Conservation (phyloP, 2,888 invertebrate species). For the Xiphydria camelus region DNA sequence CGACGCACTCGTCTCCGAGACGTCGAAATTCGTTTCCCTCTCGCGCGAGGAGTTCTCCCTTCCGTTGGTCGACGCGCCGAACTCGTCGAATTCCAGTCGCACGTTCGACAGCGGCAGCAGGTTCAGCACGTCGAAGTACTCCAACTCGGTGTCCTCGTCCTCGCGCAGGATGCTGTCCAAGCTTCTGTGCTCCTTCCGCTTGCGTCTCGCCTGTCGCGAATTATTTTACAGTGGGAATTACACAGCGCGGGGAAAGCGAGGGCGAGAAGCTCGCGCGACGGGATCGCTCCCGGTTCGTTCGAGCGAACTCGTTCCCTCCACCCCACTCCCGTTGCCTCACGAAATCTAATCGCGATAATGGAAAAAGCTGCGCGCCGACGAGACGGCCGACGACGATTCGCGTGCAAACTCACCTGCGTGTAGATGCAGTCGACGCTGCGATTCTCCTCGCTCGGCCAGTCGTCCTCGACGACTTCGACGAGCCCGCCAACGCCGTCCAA, state of each 20-base stretch:
- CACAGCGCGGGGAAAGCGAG: too few relatives aligned
- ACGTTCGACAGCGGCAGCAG: conserved; percentile 53
- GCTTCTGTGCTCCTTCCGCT: conserved; percentile 53
- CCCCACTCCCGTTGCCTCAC: too few relatives aligned
- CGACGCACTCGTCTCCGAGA: not conserved
- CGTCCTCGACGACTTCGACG: conserved; percentile 54
- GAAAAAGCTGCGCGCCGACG: too few relatives aligned
- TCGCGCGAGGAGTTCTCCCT: not conserved
- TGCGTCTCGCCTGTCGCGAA: conserved; percentile 55
- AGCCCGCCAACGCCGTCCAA: conserved; percentile 52
- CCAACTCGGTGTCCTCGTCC: conserved; percentile 48
- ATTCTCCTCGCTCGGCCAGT: conserved; percentile 49
- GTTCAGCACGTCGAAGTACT: conserved; percentile 54
- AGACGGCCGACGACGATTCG: too few relatives aligned
- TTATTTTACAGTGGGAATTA: too few relatives aligned
- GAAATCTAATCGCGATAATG: too few relatives aligned
- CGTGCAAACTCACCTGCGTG: conserved; percentile 50
- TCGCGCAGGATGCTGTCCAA: conserved; percentile 53
- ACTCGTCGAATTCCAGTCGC: conserved; percentile 46
- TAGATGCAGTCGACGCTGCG: conserved; percentile 52
- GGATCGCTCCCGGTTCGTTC: too few relatives aligned
- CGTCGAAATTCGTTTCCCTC: conserved; percentile 1
- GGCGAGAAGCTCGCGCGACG: too few relatives aligned
- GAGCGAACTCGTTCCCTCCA: too few relatives aligned
- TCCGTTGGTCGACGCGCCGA: conserved; percentile 16